Evolutionary conservation across 1,140 invertebrate genomes (phyloP), one percentile per base, ranked within the genome.

Genomic region (Triops cancriformis): DNA sequence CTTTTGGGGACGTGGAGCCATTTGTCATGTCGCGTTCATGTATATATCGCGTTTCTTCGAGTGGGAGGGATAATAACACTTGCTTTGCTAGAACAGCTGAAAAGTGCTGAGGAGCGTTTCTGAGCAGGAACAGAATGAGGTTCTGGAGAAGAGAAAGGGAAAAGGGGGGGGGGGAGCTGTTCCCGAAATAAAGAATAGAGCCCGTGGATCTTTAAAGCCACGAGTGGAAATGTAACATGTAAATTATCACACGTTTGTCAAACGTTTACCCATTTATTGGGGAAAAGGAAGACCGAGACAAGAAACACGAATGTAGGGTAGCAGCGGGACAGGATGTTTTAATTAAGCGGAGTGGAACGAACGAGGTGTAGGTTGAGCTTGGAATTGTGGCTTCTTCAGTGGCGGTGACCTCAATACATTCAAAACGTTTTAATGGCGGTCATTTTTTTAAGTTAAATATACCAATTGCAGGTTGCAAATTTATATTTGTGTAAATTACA

Each of bases 61-160:
- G 51, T n/a, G 51, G 51, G 51, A 64, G 51, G 23, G 51, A 64
- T 64, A 64, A 64, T 64, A 64, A 64, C 51, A 64, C 51, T 64
- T 64, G n/a, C 51, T 64, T 64, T 23, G 51, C 51, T 64, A 14
- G 23, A 64, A 64, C 51, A 64, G 51, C 51, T 64, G 51, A 64
- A 64, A 64, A 64, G 51, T 64, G 51, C 51, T 64, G 51, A 64
- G 10, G 51, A 64, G 51, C 14, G 51, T 64, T 64, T 64, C 51
- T 18, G 51, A 64, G 23, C 51, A 64, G n/a, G 51, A 64, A 23
- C 51, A 64, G 51, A 64, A 64, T 18, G 51, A 9, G 51, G 51
- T 64, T 64, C 51, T 10, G 51, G 51, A 64, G 51, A 64, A 23
- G 51, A 64, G 23, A 23, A 64, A 23, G 51, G 23, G 18, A n/a